phyloP scores from a whole-genome alignment of 1,140 invertebrate genomes.

The Zophobas morio region DNA sequence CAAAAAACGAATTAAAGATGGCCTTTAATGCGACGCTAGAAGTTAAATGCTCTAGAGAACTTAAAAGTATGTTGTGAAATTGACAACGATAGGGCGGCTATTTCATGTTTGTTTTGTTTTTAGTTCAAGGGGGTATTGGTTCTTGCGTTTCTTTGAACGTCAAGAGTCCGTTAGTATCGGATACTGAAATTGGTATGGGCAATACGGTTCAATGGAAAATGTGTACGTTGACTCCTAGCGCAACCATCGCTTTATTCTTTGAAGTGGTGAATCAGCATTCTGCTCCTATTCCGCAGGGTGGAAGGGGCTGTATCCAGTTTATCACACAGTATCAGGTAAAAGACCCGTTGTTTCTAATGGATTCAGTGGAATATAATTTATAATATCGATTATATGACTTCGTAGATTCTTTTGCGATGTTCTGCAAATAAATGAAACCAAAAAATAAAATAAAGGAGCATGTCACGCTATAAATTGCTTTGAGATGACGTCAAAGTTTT shows the following conservation, averaged over 20 bases:
- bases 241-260: constrained; percentile 95
- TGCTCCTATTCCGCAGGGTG: constrained; percentile 95
- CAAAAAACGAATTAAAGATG: constrained; percentile 96
- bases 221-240: constrained; percentile 93
- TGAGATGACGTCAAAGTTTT: too few relatives aligned
- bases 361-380: too few relatives aligned
- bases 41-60: constrained; percentile 92
- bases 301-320: constrained; percentile 97
- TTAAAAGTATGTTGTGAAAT: constrained; percentile 73
- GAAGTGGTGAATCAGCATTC: constrained; percentile 98
- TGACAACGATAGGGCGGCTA: background rate
- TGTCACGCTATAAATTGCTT: too few relatives aligned
- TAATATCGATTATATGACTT: too few relatives aligned
- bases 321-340: constrained; percentile 84
- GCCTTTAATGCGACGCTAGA: constrained; percentile 97
- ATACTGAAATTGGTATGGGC: constrained; percentile 97
- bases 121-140: constrained; percentile 95
- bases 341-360: too few relatives aligned
- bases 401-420: too few relatives aligned
- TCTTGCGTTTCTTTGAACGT: constrained; percentile 95
- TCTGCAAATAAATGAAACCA: too few relatives aligned
- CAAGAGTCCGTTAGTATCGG: constrained; percentile 92
- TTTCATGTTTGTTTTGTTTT: constrained; percentile 58
- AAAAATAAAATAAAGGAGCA: too few relatives aligned
- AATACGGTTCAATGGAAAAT: constrained; percentile 99